Percentiles rank a stretch among this genome's conserved stretches.
Conservation (phyloP, 2,888 invertebrate species). For the Lycophotia porphyrea region DNA sequence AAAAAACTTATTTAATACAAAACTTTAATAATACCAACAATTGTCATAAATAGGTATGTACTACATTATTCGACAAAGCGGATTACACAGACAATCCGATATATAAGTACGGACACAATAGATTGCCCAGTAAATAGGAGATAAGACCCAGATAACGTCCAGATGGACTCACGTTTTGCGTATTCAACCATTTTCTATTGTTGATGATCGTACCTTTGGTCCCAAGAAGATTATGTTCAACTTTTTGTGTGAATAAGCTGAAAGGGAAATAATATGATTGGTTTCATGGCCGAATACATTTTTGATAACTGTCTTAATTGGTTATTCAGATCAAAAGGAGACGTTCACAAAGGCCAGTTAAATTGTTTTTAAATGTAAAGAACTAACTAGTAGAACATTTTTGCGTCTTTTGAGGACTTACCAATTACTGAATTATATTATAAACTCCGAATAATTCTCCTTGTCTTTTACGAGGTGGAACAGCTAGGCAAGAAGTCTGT, state of each 20-base stretch:
- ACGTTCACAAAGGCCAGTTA: not conserved
- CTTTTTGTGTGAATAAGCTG: slow-evolving; percentile 24
- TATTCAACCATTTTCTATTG: slow-evolving; percentile 58
- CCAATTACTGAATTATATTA: not conserved
- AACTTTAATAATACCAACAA: not conserved
- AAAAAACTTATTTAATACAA: not conserved
- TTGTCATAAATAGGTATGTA: not conserved
- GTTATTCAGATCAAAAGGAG: not conserved
- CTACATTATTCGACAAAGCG: slow-evolving; percentile 26
- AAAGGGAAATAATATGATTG: slow-evolving; percentile 11
- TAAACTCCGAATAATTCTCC: not conserved
- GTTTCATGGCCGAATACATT: not conserved
- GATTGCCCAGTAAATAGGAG: slow-evolving; percentile 39
- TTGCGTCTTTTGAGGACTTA: not conserved
- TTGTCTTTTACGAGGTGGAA: not conserved
- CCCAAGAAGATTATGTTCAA: slow-evolving; percentile 36
- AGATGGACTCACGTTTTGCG: slow-evolving; percentile 51
- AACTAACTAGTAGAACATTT: not conserved
- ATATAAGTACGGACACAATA: slow-evolving; percentile 42
- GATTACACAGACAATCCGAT: slow-evolving; percentile 26
- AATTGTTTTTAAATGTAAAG: not conserved
- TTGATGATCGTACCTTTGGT: slow-evolving; percentile 40
- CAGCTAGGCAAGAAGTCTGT: not conserved
- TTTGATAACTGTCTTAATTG: not conserved
- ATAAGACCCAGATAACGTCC: slow-evolving; percentile 47